Percentiles rank a stretch among this genome's conserved stretches.
Evolutionary conservation across 1,140 invertebrate species (phyloP).

Genomic region (Plodia interpunctella): DNA sequence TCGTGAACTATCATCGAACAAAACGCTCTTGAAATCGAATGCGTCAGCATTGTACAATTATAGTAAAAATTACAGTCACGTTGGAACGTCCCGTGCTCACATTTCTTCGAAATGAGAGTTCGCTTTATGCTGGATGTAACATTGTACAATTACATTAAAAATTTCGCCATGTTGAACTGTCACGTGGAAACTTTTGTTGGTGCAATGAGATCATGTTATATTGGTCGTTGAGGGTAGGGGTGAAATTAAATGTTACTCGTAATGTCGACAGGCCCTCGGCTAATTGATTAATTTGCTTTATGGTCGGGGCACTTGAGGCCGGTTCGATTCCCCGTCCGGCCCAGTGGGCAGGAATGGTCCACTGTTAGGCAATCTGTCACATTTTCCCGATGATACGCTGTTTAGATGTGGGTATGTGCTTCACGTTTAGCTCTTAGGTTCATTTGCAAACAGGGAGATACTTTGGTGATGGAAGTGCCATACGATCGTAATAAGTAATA

Average conservation of each 20-base stretch:
- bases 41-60: slow-evolving; percentile 67
- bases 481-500: too few relatives aligned
- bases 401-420: slow-evolving; percentile 37
- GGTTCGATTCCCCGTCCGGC: slow-evolving; percentile 60
- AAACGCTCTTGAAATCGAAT: slow-evolving; percentile 56
- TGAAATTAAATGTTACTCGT: slow-evolving; percentile 70
- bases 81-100: background rate
- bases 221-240: slow-evolving; percentile 45
- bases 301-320: slow-evolving; percentile 60
- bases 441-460: too few relatives aligned
- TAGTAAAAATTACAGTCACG: slow-evolving; percentile 37
- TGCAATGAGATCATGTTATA: slow-evolving; percentile 16
- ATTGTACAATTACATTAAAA: slow-evolving; percentile 4
- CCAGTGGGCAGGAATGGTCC: slow-evolving; percentile 49
- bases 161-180: background rate
- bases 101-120: background rate
- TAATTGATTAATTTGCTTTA: slow-evolving; percentile 77
- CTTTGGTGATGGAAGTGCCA: too few relatives aligned
- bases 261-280: slow-evolving; percentile 71
- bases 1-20: slow-evolving; percentile 60
- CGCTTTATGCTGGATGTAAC: slow-evolving; percentile 27
- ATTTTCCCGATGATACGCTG: slow-evolving; percentile 51
- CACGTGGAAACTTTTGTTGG: background rate
- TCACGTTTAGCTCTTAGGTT: slow-evolving; percentile 22
- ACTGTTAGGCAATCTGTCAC: slow-evolving; percentile 73